Conservation (phyloP, 37 sponge, comb jelly and placozoan species). For the Amphimedon queenslandica region DNA sequence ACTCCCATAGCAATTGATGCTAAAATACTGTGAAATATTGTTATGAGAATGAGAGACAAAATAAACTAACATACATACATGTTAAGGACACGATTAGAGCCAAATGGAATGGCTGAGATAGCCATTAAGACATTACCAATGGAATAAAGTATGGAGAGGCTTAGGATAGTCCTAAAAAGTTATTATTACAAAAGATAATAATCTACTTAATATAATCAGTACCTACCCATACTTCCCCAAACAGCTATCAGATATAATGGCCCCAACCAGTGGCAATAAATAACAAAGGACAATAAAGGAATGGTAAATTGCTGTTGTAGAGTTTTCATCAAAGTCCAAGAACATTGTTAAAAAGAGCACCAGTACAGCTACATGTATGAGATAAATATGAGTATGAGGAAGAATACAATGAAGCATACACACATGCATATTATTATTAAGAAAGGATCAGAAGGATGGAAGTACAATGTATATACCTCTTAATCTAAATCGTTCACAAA, state of each 20-base stretch:
- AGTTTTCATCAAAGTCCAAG: slow-evolving; percentile 59
- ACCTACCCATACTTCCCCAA: slow-evolving; percentile 86
- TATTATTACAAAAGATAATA: neutral
- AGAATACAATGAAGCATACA: too few relatives aligned
- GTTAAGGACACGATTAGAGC: neutral
- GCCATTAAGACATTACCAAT: slow-evolving; percentile 78
- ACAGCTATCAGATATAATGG: slow-evolving; percentile 93
- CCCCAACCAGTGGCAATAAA: slow-evolving; percentile 84
- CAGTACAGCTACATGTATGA: slow-evolving; percentile 95
- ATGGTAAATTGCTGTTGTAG: slow-evolving; percentile 88
- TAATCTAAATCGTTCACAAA: slow-evolving; percentile 98
- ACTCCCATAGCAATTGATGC: slow-evolving; percentile 74
- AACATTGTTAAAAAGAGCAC: slow-evolving; percentile 68
- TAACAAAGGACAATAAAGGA: slow-evolving; percentile 88
- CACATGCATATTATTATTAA: too few relatives aligned
- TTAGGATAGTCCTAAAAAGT: slow-evolving; percentile 86
- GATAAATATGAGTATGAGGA: neutral
- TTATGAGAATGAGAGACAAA: neutral
- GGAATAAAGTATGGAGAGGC: slow-evolving; percentile 86
- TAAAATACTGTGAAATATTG: slow-evolving; percentile 43
- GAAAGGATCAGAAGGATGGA: too few relatives aligned
- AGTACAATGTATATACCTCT: slow-evolving; percentile 56
- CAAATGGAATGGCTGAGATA: slow-evolving; percentile 80
- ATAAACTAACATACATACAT: slow-evolving; percentile 22
- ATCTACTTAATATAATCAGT: neutral